Evolutionary conservation across 2,888 invertebrate genomes (phyloP), one percentile per base, ranked within the genome.

Genomic region (Antheraea yamamai): DNA sequence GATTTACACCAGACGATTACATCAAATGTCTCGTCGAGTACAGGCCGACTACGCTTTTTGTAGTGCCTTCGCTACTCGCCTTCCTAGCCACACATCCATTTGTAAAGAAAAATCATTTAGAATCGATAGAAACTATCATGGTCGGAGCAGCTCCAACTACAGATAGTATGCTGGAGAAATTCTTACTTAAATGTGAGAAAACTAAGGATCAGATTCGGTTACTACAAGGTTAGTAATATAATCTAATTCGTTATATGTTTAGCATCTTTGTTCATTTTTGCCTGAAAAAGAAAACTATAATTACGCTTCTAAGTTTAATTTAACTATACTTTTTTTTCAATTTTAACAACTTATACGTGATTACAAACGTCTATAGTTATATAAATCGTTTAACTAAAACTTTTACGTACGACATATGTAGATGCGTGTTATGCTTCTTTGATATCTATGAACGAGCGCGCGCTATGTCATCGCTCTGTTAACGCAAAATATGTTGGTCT

Each of bases 71-170:
- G 0, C 91, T 98, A 12, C 90, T 97, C 26, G 93, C 97, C 3
- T 97, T 97, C 89, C 88, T 98, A 76, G 96, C 97, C 0, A 96
- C 97, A 26, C 97, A 97, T 88, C 97, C 97, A 0, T 89, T 95
- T 52, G 96, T 97, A 10, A 96, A 95, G 73, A 95, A 95, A 79
- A 96, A 96, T 76, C 97, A 97, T 83, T 88, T 98, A 73, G 92
- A 96, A 39, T 95, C 95, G 0, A 92, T 98, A 0, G 95, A 95
- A 75, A 94, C 95, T 4, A 95, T 97, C 47, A 95, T 97, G 83
- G 96, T 96, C 16, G 97, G 97, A 0, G 98, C 97, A 0, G 97
- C 97, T 0, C 97, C 97, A 0, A 95, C 96, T 18, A 96, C 96
- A 0, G 96, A 96, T 79, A 96, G 95, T 77, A 92, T 96, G 82